Evolutionary conservation across 2,888 invertebrate species (phyloP).

Genomic region (Idaea dimidiata): DNA sequence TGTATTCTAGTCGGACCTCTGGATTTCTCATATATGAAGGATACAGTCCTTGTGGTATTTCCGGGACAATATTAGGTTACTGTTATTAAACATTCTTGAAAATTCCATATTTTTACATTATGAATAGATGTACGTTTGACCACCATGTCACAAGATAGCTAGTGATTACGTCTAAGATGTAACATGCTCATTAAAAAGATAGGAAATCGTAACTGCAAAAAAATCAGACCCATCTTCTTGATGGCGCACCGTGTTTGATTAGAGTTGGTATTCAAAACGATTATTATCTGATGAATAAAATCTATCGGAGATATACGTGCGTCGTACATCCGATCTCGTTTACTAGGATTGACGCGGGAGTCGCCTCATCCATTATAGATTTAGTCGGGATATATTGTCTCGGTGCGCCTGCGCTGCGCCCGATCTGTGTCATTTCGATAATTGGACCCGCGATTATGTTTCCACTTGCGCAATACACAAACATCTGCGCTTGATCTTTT

Average conservation of each 20-base stretch:
- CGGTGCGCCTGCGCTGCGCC: slow-evolving; percentile 39
- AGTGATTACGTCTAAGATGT: too few species aligned
- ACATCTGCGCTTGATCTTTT: slow-evolving; percentile 67
- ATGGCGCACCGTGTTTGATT: not conserved
- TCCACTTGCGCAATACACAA: slow-evolving; percentile 63
- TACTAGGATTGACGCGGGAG: slow-evolving; percentile 70
- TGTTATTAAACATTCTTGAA: too few species aligned
- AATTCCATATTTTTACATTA: too few species aligned
- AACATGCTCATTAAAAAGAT: too few species aligned
- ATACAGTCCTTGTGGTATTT: slow-evolving; percentile 42
- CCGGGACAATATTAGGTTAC: slow-evolving; percentile 44
- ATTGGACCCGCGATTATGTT: slow-evolving; percentile 64
- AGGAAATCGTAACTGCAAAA: too few species aligned
- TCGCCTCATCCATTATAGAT: slow-evolving; percentile 79
- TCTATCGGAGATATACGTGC: slow-evolving; percentile 62
- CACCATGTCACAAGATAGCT: too few species aligned
- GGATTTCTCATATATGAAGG: slow-evolving; percentile 17
- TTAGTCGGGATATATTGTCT: slow-evolving; percentile 47
- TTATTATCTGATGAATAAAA: slow-evolving; percentile 57
- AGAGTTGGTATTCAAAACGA: not conserved
- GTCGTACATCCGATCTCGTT: slow-evolving; percentile 71
- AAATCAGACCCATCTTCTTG: not conserved
- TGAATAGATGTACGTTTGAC: too few species aligned
- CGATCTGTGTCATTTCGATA: slow-evolving; percentile 75
- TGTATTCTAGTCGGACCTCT: slow-evolving; percentile 53